Conservation (phyloP, 2,888 invertebrate genomes). For the Microctonus brassicae region DNA sequence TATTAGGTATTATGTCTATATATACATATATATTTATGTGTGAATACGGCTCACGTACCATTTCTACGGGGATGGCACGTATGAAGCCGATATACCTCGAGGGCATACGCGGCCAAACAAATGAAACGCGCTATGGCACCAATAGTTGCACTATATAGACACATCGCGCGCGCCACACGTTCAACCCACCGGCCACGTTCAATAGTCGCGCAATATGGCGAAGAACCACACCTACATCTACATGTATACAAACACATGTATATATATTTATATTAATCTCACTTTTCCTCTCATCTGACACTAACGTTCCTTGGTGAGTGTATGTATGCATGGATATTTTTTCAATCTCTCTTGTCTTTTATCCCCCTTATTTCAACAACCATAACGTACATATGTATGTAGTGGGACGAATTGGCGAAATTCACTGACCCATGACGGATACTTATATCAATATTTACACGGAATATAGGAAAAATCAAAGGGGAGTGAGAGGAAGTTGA, state of each 20-base stretch:
- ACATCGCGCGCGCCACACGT: slow-evolving; percentile 16
- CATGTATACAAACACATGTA: too few species aligned
- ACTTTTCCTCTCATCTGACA: neutral
- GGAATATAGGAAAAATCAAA: neutral
- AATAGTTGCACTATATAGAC: slow-evolving; percentile 12
- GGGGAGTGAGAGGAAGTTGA: neutral
- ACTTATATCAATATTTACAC: slow-evolving; percentile 45
- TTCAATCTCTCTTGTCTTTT: neutral
- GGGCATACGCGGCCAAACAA: slow-evolving; percentile 30
- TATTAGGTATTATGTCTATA: neutral
- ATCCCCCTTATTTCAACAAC: neutral
- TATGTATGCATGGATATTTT: slow-evolving; percentile 24
- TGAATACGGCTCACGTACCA: slow-evolving; percentile 20
- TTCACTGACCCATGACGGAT: slow-evolving; percentile 48
- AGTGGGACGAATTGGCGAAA: slow-evolving; percentile 38
- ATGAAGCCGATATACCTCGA: slow-evolving; percentile 26
- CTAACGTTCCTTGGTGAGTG: slow-evolving; percentile 27
- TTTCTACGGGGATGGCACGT: slow-evolving; percentile 30
- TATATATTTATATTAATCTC: too few species aligned
- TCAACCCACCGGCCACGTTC: slow-evolving; percentile 38
- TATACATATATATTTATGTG: neutral
- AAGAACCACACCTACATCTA: slow-evolving; percentile 36
- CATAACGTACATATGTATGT: neutral
- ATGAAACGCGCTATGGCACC: slow-evolving; percentile 34
- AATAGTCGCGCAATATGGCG: slow-evolving; percentile 47